Base-by-base conservation (phyloP, 2,113 vertebrate genomes). In the Myiozetetes cayanensis region DNA sequence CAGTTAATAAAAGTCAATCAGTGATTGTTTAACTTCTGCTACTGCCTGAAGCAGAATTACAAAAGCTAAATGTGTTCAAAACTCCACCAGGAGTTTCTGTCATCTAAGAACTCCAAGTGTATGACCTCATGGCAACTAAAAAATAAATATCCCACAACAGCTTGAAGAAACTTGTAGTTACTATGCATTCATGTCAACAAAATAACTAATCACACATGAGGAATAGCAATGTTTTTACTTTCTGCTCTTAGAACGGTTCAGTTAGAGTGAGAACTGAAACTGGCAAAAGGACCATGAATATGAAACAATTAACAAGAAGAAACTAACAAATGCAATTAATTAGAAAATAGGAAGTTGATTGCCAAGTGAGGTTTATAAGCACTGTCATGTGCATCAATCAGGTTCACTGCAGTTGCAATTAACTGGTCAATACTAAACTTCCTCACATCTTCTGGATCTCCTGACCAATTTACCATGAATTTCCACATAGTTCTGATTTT, bases 1-100 rank as follows among this genome's bases (percentile, higher is more conserved):
- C 97, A 68, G 94, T 98, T 98, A 98, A 98, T 98, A 98, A 98
- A 98, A 98, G 97, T 98, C 97, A 97, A 95, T 98, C 97, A 96
- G 91, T 94, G 96, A 96, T 96, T 97, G 94, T 97, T 98, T 98
- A 97, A 97, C 95, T 97, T 92, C 82, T 94, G 88, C 96, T 97
- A 91, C 95, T 96, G 96, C 98, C 97, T 97, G 94, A 94, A 98
- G 98, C 97, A 97, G 94, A 97, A 97, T 96, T 97, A 81, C 81
- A 96, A 93, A 97, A 97, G 89, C 79, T 89, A 94, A 97, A 97
- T 72, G 37, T 82, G 65, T 86, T 96, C 94, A 91, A 90, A 96
- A 87, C 81, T 96, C 90, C 68, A 89, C 82, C 56, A 96, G 80
- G 89, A 94, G 68, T 96, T 94, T 97, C 97, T 98, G 94, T 97